Percentiles rank a stretch among this genome's conserved stretches.
Evolutionary conservation across 2,797 vertebrate genomes (phyloP).

Genomic region (Pelobates cultripes): DNA sequence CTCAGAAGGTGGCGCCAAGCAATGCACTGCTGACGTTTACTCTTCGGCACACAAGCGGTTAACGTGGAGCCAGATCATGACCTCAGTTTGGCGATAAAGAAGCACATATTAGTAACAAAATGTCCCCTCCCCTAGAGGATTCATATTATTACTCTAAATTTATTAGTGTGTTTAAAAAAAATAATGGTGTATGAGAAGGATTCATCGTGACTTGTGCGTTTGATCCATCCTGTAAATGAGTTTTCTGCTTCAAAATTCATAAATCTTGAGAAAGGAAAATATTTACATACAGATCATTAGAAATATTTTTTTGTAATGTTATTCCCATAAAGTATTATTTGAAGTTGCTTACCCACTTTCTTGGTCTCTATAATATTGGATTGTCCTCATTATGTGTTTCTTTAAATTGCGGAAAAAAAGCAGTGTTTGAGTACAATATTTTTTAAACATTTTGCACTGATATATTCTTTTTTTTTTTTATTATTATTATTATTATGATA

Average conservation of each 20-base stretch:
- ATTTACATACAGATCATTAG: not conserved
- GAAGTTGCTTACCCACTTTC: not conserved
- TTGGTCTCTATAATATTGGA: not conserved
- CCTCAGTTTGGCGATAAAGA: slow-evolving; percentile 24
- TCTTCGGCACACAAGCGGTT: not conserved
- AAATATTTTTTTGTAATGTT: slow-evolving; percentile 26
- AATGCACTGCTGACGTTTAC: not conserved
- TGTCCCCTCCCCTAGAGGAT: slow-evolving; percentile 42
- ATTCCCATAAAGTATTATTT: slow-evolving; percentile 5
- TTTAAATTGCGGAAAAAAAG: slow-evolving; percentile 2
- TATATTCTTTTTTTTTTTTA: slow-evolving; percentile 12
- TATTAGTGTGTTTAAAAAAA: slow-evolving; percentile 28
- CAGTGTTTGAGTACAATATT: slow-evolving; percentile 37
- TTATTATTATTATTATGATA: not conserved
- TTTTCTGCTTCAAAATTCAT: not conserved
- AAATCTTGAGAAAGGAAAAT: slow-evolving; percentile 14
- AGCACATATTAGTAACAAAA: slow-evolving; percentile 46
- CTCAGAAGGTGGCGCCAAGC: not conserved
- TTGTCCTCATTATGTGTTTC: slow-evolving; percentile 16
- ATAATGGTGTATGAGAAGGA: slow-evolving; percentile 21
- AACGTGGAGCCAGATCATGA: slow-evolving; percentile 13
- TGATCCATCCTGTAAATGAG: slow-evolving; percentile 5
- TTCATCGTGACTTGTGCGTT: slow-evolving; percentile 35
- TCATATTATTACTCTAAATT: slow-evolving; percentile 16
- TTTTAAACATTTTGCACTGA: slow-evolving; percentile 52